Evolutionary conservation across 2,797 vertebrate species (phyloP).

Genomic region (Dryobates pubescens): DNA sequence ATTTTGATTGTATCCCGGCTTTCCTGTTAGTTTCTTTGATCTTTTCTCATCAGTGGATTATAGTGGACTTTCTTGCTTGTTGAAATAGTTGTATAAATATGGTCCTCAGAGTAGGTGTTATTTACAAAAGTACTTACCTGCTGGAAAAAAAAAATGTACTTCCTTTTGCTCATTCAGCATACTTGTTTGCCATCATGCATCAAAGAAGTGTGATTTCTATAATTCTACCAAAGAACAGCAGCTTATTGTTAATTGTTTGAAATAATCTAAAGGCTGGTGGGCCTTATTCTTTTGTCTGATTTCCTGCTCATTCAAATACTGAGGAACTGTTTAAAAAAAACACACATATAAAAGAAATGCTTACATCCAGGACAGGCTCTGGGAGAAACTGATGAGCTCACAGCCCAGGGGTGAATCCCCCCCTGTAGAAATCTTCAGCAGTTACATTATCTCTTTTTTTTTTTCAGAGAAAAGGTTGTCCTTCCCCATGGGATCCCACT

Average conservation of each 20-base stretch:
- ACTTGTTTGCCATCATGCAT: neutral
- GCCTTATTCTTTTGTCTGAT: neutral
- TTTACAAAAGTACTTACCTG: slow-evolving; percentile 10
- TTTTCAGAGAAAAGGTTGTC: neutral
- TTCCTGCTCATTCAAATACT: neutral
- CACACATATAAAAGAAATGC: neutral
- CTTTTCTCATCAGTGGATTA: neutral
- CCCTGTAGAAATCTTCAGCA: neutral
- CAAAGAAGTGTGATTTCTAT: neutral
- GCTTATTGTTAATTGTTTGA: slow-evolving; percentile 34
- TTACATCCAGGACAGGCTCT: neutral
- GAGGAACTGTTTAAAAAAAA: neutral
- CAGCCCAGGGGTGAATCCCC: neutral
- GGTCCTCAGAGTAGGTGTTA: neutral
- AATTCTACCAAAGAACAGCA: neutral
- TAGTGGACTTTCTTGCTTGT: neutral
- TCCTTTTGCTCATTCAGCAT: neutral
- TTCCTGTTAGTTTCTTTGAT: slow-evolving; percentile 59
- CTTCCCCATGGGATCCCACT: neutral
- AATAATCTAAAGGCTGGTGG: neutral
- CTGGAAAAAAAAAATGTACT: neutral
- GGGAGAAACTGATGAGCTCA: fast-evolving
- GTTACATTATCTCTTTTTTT: neutral
- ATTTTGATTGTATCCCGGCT: slow-evolving; percentile 26
- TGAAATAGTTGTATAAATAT: slow-evolving; percentile 36